Base-by-base conservation (phyloP, 2,797 vertebrate genomes). In the Anomalospiza imberbis region DNA sequence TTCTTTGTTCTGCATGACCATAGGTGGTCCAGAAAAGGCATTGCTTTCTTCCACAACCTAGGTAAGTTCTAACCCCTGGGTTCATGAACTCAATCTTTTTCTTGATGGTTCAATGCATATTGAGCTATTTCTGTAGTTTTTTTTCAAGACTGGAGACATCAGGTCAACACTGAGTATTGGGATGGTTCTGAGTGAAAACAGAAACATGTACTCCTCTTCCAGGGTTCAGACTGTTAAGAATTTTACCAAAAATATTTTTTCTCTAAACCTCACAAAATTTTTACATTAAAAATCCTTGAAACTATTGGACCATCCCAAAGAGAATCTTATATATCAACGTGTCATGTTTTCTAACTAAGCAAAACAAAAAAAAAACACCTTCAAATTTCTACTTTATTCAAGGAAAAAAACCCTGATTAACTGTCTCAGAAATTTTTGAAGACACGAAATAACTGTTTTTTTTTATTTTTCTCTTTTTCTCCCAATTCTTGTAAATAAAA, bases 381-480 rank as follows among this genome's bases (percentile, higher is more conserved):
- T 1, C 0, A 8, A 42, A 12, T 53, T 72, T 50, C 6, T 61
- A 17, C 4, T 20, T 53, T 57, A n/a, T 47, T 57, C 24, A 72
- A 51, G 12, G 25, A 45, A 86, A 70, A 79, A 22, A 58, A 24
- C 7, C 15, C 6, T 36, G 1, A 10, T 77, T 42, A 25, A 74
- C 2, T 4, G 21, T 28, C 12, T 84, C 21, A 65, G 11, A 44
- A 86, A 36, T 53, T 51, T 48, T 29, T 47, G 9, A 78, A 55
- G 28, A 9, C 13, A 60, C 7, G 1, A 76, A 48, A 81, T 29
- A 1, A 29, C 7, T 55, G 4, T 7, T 60, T 19, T 60, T 19
- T 13, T 40, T 40, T 7, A 6, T 13, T 38, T 26, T 31, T 17
- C 1, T 16, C 4, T 17, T 17, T 10, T 1, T 1, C 10, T 1